phyloP scores from a whole-genome alignment of 23 tunicate genomes.

The Ciona savignyi region DNA sequence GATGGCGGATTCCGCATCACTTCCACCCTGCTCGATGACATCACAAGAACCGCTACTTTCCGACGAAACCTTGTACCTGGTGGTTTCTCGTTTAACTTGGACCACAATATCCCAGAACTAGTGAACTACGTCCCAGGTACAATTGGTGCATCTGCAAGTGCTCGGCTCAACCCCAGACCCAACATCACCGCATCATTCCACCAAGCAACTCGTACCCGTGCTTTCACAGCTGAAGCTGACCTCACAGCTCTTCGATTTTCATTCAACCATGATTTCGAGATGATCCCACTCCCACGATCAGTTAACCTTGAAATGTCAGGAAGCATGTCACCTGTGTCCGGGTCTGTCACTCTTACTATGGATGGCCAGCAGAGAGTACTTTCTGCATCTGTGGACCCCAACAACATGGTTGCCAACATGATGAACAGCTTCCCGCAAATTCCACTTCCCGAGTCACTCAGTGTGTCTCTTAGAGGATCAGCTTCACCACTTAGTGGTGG shows the following conservation, averaged over 20 bases:
- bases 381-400: constrained; percentile 15
- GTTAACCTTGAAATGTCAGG: constrained; percentile 18
- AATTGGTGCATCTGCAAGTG: constrained; percentile 24
- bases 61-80: constrained; percentile 19
- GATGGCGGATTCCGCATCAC: constrained; percentile 44
- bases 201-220: constrained; percentile 6
- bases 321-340: constrained; percentile 1
- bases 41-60: constrained; percentile 29
- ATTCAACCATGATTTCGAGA: constrained; percentile 28
- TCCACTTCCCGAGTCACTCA: constrained; percentile 23
- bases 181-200: constrained; percentile 30
- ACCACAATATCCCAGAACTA: constrained; percentile 43
- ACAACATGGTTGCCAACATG: constrained; percentile 10
- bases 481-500: constrained; percentile 12
- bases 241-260: constrained; percentile 12
- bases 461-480: neutral
- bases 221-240: constrained; percentile 31
- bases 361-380: neutral
- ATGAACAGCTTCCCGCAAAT: constrained; percentile 12
- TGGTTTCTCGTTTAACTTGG: constrained; percentile 30
- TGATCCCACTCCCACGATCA: constrained; percentile 35
- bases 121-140: constrained; percentile 20
- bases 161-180: constrained; percentile 13
- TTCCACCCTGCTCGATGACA: constrained; percentile 24
- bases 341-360: constrained; percentile 1